phyloP scores from a whole-genome alignment of 2,888 invertebrate species.

The Oscheius myriophilus region DNA sequence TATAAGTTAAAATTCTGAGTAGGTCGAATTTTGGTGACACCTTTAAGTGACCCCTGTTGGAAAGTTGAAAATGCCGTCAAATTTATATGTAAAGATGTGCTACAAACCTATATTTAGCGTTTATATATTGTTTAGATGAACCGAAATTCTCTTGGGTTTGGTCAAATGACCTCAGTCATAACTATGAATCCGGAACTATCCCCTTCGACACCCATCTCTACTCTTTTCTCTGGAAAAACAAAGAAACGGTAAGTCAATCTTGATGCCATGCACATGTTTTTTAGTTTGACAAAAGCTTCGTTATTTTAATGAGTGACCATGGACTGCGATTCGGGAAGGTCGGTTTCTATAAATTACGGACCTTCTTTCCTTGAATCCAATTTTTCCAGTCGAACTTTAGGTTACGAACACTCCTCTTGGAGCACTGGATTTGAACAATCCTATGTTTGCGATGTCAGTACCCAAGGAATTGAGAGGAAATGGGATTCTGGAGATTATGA shows the following conservation, averaged over 20 bases:
- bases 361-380: neutral
- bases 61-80: constrained; percentile 39
- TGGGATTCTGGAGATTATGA: constrained; percentile 34
- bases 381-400: neutral
- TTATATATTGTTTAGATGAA: constrained; percentile 28
- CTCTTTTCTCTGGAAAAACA: constrained; percentile 44
- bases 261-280: constrained; percentile 18
- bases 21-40: no score
- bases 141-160: constrained; percentile 56
- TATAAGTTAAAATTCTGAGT: no score
- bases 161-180: constrained; percentile 54
- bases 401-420: constrained; percentile 24
- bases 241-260: constrained; percentile 13
- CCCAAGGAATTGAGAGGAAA: constrained; percentile 43
- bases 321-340: constrained; percentile 51
- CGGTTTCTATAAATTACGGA: neutral
- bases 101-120: neutral
- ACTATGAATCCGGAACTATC: constrained; percentile 43
- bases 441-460: constrained; percentile 48
- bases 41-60: no score
- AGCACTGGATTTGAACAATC: constrained; percentile 51
- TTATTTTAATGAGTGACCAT: constrained; percentile 57
- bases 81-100: no score
- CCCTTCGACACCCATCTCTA: constrained; percentile 54
- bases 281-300: constrained; percentile 53